Conservation (phyloP, 2,888 invertebrate genomes). For the Linhomoeus sp. region DNA sequence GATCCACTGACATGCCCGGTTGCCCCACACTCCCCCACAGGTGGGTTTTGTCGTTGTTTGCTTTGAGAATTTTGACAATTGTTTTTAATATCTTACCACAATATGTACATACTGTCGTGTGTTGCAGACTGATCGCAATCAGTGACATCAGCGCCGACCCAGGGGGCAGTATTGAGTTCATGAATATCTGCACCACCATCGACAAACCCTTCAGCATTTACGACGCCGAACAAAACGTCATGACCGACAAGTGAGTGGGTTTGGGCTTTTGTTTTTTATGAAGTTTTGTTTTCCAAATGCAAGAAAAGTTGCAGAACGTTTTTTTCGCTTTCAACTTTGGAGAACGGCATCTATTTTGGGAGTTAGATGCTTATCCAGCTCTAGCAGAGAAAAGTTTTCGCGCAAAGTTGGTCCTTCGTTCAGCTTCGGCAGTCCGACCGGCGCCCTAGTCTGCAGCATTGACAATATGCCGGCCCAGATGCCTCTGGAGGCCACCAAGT, state of each 20-base stretch:
- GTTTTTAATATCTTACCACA: slow-evolving; percentile 15
- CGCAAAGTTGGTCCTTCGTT: not conserved
- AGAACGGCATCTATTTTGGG: no score
- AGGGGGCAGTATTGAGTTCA: slow-evolving; percentile 92
- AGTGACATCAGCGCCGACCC: slow-evolving; percentile 99
- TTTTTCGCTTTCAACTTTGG: no score
- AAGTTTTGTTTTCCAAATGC: no score
- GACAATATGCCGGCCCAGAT: slow-evolving; percentile 99
- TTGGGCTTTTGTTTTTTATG: no score
- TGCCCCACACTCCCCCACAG: slow-evolving; percentile 11
- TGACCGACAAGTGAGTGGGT: slow-evolving; percentile 52
- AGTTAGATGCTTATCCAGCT: no score
- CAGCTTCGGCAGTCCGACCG: slow-evolving; percentile 32
- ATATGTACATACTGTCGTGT: no score
- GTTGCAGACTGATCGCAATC: slow-evolving; percentile 55
- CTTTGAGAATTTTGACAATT: slow-evolving; percentile 1
- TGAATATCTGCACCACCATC: slow-evolving; percentile 98
- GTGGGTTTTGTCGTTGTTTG: not conserved
- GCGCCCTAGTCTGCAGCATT: slow-evolving; percentile 95
- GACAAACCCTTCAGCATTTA: slow-evolving; percentile 98
- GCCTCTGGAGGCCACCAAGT: slow-evolving; percentile 86
- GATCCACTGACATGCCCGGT: slow-evolving; percentile 11
- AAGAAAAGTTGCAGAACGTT: no score
- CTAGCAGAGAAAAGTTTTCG: no score
- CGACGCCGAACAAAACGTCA: slow-evolving; percentile 91